Base-by-base conservation (phyloP, 1,140 invertebrate species). In the Eufriesea mexicana region DNA sequence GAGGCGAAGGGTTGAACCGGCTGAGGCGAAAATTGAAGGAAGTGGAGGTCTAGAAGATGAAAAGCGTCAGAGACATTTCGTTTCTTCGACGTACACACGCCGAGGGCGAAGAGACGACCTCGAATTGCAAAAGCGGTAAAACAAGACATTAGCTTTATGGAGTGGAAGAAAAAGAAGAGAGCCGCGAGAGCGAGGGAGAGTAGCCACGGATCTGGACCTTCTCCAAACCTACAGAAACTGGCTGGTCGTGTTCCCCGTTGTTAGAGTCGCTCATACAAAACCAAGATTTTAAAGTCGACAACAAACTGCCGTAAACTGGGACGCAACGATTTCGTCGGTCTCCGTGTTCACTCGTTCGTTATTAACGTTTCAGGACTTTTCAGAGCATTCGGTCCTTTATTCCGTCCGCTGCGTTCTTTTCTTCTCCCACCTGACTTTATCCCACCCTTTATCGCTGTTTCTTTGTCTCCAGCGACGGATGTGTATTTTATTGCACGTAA, bases 91-190 rank as follows among this genome's bases (percentile, higher is more conserved):
- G 55, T 55, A 72, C 47, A 45, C 51, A 49, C 45, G 28, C 45
- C 54, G 28, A 61, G 67, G 8, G 16, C 45, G 23, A 70, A 55
- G 47, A 45, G 47, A 47, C 66, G 79, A 75, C 61, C 54, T 74
- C 59, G n/a, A 75, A 61, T 81, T 51, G 61, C 59, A 67, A 84
- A 83, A 83, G 79, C 76, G 72, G 74, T 85, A 89, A 89, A 89
- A 74, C 85, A 83, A 84, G 84, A 87, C 82, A 85, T 87, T 87
- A 84, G 82, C 82, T 90, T 90, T 85, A 90, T 86, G 85, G 78
- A 75, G 85, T 83, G 87, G 87, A 90, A 28, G 84, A 59, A 75
- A 88, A 81, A 51, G 77, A 25, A 67, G 49, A 14, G 57, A 47
- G n/a, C 45, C n/a, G 18, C 1, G 42, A 45, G 45, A 23, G 25